Evolutionary conservation across 2,797 vertebrate genomes (phyloP).

Genomic region (Xenopus petersii): DNA sequence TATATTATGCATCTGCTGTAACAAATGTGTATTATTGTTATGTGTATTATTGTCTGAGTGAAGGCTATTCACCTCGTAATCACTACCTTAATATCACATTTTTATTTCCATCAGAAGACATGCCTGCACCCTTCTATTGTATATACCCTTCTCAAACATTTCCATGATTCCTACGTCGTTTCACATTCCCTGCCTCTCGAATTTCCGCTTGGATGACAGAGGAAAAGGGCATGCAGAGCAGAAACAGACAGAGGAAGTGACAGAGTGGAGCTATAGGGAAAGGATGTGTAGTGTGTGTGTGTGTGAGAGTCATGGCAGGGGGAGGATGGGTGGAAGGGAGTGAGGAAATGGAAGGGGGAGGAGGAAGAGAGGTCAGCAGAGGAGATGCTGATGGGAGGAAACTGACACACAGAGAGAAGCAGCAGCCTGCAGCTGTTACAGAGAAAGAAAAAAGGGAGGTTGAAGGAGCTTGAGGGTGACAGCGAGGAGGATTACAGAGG

Average conservation of each 20-base stretch:
- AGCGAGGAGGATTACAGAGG: slow-evolving; percentile 21
- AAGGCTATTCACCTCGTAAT: too few species aligned
- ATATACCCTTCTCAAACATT: too few species aligned
- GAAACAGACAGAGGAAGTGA: slow-evolving; percentile 59
- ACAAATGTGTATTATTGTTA: too few species aligned
- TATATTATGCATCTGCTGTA: too few species aligned
- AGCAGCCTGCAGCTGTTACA: slow-evolving; percentile 38
- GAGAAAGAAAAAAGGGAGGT: slow-evolving; percentile 21
- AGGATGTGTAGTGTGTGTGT: slow-evolving; percentile 48
- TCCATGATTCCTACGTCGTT: too few species aligned
- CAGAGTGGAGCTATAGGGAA: slow-evolving; percentile 55
- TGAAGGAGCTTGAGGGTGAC: slow-evolving; percentile 7
- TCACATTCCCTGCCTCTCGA: too few species aligned
- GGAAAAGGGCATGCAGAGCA: slow-evolving; percentile 46
- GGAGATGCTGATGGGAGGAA: slow-evolving; percentile 46
- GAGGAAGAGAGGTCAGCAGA: slow-evolving; percentile 35
- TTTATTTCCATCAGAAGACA: too few species aligned
- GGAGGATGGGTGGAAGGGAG: slow-evolving; percentile 37
- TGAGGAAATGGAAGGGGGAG: slow-evolving; percentile 33
- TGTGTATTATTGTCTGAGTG: too few species aligned
- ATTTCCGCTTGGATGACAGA: slow-evolving; percentile 33
- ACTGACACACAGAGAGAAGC: slow-evolving; percentile 37
- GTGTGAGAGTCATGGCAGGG: not conserved
- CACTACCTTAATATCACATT: too few species aligned
- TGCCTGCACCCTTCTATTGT: too few species aligned